Percentiles rank a stretch among this genome's conserved stretches.
These are phyloP conservation scores for Melanostigma gelatinosum DNA, from an alignment of 2,113 vertebrate species.

Conservation along the genomic window DNA sequence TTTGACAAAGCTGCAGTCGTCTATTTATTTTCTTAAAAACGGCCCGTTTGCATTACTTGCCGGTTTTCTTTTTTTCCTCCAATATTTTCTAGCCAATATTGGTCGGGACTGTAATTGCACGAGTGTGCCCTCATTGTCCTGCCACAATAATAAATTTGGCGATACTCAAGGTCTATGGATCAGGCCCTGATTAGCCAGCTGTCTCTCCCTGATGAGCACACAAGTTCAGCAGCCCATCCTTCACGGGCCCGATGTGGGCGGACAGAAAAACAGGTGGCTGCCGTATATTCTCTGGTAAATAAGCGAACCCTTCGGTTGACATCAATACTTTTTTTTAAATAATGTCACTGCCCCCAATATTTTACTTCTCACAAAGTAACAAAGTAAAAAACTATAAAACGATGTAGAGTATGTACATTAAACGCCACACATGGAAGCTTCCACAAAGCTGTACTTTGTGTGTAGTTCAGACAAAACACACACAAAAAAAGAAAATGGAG, in stretches of 20 bases:
- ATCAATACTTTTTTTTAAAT: slow-evolving; percentile 4
- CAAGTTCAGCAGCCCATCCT: slow-evolving; percentile 74
- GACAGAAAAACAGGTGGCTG: slow-evolving; percentile 80
- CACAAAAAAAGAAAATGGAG: slow-evolving; percentile 21
- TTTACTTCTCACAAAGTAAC: not conserved
- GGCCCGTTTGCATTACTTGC: slow-evolving; percentile 72
- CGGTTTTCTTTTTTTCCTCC: slow-evolving; percentile 42
- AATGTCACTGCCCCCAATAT: not conserved
- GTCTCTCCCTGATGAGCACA: slow-evolving; percentile 82
- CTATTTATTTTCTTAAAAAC: slow-evolving; percentile 69
- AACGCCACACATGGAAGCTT: slow-evolving; percentile 45
- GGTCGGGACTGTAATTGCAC: slow-evolving; percentile 79
- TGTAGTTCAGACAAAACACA: slow-evolving; percentile 32
- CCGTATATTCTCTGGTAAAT: slow-evolving; percentile 60
- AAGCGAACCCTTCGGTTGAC: slow-evolving; percentile 42
- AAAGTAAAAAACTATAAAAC: slow-evolving; percentile 12
- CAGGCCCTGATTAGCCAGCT: slow-evolving; percentile 81
- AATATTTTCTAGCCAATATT: slow-evolving; percentile 81
- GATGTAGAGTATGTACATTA: slow-evolving; percentile 8
- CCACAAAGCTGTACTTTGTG: slow-evolving; percentile 29
- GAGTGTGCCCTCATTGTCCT: slow-evolving; percentile 85
- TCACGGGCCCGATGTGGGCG: slow-evolving; percentile 80
- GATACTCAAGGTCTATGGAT: slow-evolving; percentile 83
- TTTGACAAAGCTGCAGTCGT: slow-evolving; percentile 52
- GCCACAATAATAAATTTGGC: slow-evolving; percentile 88